A percentile compares a stretch with the other conserved stretches of the same genome.
These are phyloP conservation scores for Myanophis thanlyinensis DNA, from an alignment of 2,113 vertebrate genomes.

Conservation along the genomic window DNA sequence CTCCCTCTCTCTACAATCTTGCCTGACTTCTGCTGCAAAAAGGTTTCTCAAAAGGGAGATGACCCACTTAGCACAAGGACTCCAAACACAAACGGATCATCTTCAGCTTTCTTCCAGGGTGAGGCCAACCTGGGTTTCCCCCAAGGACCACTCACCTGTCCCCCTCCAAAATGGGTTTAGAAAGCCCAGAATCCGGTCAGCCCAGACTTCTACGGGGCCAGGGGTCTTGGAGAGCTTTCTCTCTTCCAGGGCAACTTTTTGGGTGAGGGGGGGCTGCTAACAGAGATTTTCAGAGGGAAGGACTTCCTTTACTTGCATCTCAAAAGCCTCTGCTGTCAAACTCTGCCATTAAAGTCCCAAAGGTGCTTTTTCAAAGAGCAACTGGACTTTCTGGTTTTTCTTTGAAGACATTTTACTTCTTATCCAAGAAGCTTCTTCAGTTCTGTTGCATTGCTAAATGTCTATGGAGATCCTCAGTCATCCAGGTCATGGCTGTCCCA, in stretches of 20 bases:
- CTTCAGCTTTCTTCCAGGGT: background rate
- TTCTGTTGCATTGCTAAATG: too few species aligned
- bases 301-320: background rate
- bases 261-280: background rate
- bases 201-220: background rate
- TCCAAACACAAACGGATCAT: background rate
- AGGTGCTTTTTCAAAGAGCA: too few species aligned
- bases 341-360: too few species aligned
- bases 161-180: background rate
- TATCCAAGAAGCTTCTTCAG: too few species aligned
- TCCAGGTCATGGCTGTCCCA: too few species aligned
- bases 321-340: background rate
- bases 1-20: background rate
- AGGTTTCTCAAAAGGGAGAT: constrained; percentile 31
- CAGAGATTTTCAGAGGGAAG: background rate
- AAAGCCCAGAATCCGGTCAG: background rate
- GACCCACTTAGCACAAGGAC: constrained; percentile 46
- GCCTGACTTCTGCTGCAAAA: constrained; percentile 36
- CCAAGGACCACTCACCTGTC: too few species aligned
- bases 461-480: too few species aligned
- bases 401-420: too few species aligned
- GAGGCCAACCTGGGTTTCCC: background rate
- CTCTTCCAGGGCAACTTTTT: background rate
- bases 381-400: too few species aligned
- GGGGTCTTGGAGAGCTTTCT: background rate